These are phyloP conservation scores for Melopsittacus undulatus DNA, from an alignment of 2,797 vertebrate genomes.

Conservation along the genomic window DNA sequence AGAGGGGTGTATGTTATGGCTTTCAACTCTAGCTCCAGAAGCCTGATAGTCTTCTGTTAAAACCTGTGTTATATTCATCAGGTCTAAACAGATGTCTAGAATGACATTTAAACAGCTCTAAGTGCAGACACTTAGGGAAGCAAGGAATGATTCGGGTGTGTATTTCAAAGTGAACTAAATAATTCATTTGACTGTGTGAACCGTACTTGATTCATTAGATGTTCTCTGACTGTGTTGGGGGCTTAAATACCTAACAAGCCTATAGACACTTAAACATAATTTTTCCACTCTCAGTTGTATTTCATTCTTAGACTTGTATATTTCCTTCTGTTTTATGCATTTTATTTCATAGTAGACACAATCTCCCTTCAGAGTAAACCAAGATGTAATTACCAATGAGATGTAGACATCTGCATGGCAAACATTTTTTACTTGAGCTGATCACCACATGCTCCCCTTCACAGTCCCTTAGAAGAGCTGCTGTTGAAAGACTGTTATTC, in stretches of 20 bases:
- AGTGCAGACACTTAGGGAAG: neutral
- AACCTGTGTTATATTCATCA: neutral
- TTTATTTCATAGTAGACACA: neutral
- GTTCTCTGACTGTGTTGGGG: neutral
- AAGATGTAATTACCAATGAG: neutral
- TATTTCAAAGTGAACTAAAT: neutral
- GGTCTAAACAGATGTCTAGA: neutral
- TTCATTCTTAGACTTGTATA: neutral
- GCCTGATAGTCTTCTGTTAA: neutral
- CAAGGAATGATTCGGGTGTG: neutral
- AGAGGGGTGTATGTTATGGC: neutral
- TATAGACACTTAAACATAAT: neutral
- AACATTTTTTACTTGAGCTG: neutral
- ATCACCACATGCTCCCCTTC: neutral
- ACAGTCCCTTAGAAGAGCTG: neutral
- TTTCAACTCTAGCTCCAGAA: neutral
- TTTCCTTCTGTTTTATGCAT: neutral
- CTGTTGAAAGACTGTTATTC: neutral
- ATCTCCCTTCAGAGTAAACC: neutral
- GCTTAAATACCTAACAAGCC: neutral
- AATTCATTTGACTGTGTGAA: neutral
- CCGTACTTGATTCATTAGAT: neutral
- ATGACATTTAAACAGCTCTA: neutral
- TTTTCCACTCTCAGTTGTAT: neutral
- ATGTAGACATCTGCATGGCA: neutral